Evolutionary conservation across 2,797 vertebrate species (phyloP).

Genomic region (Pangasius sanitwongsei): DNA sequence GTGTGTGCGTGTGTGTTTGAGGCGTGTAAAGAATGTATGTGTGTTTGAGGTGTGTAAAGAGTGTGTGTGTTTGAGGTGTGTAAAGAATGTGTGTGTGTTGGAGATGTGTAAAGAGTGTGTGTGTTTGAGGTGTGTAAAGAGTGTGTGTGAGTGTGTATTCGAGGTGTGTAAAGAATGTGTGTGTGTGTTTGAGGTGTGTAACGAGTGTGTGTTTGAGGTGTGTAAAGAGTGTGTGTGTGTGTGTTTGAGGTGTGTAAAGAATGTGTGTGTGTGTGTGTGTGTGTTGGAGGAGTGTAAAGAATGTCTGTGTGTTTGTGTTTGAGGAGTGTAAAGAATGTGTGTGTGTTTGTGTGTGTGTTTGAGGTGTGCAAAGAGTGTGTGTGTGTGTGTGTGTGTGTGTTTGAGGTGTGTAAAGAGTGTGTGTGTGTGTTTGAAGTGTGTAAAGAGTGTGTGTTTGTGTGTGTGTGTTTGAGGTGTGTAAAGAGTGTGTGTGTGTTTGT

Average conservation of each 20-base stretch:
- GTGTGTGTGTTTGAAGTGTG: not conserved
- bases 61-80: not conserved
- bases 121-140: not conserved
- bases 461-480: not conserved
- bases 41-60: not conserved
- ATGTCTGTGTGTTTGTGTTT: not conserved
- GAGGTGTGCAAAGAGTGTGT: not conserved
- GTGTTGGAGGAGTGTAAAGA: not conserved
- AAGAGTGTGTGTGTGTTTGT: not conserved
- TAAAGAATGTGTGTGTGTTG: not conserved
- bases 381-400: not conserved
- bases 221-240: not conserved
- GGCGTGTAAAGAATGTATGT: not conserved
- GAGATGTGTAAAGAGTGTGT: not conserved
- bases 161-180: not conserved
- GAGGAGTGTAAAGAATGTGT: not conserved
- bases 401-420: not conserved
- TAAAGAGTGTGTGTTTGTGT: not conserved
- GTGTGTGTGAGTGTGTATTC: not conserved
- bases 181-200: not conserved
- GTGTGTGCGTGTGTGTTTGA: not conserved
- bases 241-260: not conserved
- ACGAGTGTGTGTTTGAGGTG: not conserved
- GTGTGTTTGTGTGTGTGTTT: not conserved
- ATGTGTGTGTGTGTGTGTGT: not conserved